phyloP scores from a whole-genome alignment of 2,113 vertebrate genomes.

The Pluvianellus socialis region DNA sequence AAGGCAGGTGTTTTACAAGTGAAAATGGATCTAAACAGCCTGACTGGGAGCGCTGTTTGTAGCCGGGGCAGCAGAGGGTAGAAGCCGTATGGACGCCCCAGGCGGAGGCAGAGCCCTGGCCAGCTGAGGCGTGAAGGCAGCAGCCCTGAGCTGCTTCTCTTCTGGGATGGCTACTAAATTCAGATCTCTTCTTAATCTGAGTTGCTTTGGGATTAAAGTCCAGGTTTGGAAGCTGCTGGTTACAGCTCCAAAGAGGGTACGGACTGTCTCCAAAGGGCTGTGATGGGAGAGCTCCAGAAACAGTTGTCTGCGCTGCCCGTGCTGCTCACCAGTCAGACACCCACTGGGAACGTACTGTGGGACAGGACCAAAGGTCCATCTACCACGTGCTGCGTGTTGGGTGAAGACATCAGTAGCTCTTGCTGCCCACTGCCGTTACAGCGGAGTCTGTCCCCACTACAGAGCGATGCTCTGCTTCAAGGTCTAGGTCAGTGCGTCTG shows the following conservation, averaged over 20 bases:
- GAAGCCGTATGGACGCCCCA: background rate
- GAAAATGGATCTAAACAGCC: background rate
- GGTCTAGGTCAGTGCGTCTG: background rate
- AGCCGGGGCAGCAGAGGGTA: background rate
- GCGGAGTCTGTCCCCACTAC: too few relatives aligned
- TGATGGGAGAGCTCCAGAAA: background rate
- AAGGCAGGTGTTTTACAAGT: background rate
- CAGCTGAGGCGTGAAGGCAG: background rate
- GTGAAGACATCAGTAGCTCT: background rate
- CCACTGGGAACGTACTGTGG: accelerated
- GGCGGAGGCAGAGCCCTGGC: background rate
- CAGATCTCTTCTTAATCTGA: background rate
- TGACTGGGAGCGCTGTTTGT: accelerated
- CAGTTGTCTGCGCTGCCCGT: accelerated
- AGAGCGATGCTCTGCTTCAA: background rate
- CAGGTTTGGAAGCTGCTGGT: background rate
- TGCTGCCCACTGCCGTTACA: too few relatives aligned
- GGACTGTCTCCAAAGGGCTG: background rate
- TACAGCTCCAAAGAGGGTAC: background rate
- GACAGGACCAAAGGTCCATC: background rate
- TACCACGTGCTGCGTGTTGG: accelerated
- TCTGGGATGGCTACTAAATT: background rate
- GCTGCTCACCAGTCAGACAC: accelerated
- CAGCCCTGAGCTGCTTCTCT: background rate
- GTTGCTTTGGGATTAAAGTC: background rate